A percentile compares a stretch with the other conserved stretches of the same genome.
These are phyloP conservation scores for Sphaerophoria taeniata DNA, from an alignment of 2,888 invertebrate genomes.

Conservation along the genomic window DNA sequence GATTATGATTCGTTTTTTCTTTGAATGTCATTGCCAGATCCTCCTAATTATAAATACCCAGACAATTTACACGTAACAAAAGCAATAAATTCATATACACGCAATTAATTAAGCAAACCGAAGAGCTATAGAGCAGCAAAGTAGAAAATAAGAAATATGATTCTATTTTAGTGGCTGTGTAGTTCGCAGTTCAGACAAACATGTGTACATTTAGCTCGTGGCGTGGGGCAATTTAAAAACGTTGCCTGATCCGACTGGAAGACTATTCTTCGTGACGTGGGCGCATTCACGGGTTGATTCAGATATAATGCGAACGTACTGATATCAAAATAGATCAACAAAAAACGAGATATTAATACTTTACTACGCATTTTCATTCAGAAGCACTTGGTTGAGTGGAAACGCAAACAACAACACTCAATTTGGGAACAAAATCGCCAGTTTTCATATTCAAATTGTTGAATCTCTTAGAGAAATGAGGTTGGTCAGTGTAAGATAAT, in stretches of 20 bases:
- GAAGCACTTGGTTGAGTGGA: conserved; percentile 15
- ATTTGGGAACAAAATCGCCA: neutral
- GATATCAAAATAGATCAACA: too few relatives aligned
- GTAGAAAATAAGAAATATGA: conserved; percentile 6
- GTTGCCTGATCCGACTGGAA: neutral
- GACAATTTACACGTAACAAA: conserved; percentile 7
- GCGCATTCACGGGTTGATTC: conserved; percentile 27
- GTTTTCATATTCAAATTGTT: too few relatives aligned
- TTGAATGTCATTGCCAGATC: conserved; percentile 33
- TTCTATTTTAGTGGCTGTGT: conserved; percentile 29
- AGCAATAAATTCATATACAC: conserved; percentile 20
- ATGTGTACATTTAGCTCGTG: conserved; percentile 13
- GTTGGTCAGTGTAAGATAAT: too few relatives aligned
- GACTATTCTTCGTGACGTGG: conserved; percentile 30
- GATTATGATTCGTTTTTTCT: conserved; percentile 3
- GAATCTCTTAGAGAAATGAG: too few relatives aligned
- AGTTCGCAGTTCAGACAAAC: neutral
- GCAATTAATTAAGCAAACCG: conserved; percentile 11
- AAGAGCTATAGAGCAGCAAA: neutral
- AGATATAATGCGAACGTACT: neutral
- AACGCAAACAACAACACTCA: conserved; percentile 21
- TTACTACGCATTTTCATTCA: conserved; percentile 63
- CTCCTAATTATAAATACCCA: conserved; percentile 15
- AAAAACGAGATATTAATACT: conserved; percentile 5
- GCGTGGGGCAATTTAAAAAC: conserved; percentile 3